Base-by-base conservation (phyloP, 2,888 invertebrate species). In the Iselma pallidipennis region DNA sequence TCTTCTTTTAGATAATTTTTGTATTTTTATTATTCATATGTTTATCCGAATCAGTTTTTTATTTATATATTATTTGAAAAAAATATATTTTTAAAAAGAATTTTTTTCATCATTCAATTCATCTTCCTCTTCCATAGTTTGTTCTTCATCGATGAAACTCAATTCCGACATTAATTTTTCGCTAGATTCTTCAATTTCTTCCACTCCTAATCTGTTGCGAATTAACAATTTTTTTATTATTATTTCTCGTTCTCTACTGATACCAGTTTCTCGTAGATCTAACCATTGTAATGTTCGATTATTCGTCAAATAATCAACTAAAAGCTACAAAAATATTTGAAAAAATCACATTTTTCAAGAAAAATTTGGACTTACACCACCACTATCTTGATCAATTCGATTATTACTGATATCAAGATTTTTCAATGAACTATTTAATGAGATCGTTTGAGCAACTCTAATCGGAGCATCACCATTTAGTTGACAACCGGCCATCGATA, bases 341-440 rank as follows among this genome's bases (percentile, higher is more conserved):
- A 19, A 21, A 12, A 23, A 49, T 28, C 1, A 7, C 28, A 23
- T 52, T 25, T 19, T 6, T 48, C 23, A 21, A 23, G 9, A 19
- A 51, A 4, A 51, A 25, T 14, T 51, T 16, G 12, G 16, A 63
- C 61, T 63, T 58, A 78, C 75, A 57, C 74, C 67, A 61, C 86
- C 86, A 2, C 85, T 85, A 51, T 82, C 85, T 49, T 86, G 86
- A 4, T 86, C 87, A 66, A 87, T 81, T 78, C 85, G 83, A 74
- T 88, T 88, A 59, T 84, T 85, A 57, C 86, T 85, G 69, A 88
- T 82, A 74, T 87, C 87, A 48, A 88, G 76, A 68, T 82, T 80
- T 53, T 82, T 83, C 56, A 88, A 72, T 19, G 84, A 83, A 21
- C 82, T 81, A 71, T 87, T 87, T 42, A 87, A 77, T 66, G 82